Evolutionary conservation across 2,888 invertebrate genomes (phyloP), one percentile per base, ranked within the genome.

Genomic region (Enoplolaimus lenunculus): DNA sequence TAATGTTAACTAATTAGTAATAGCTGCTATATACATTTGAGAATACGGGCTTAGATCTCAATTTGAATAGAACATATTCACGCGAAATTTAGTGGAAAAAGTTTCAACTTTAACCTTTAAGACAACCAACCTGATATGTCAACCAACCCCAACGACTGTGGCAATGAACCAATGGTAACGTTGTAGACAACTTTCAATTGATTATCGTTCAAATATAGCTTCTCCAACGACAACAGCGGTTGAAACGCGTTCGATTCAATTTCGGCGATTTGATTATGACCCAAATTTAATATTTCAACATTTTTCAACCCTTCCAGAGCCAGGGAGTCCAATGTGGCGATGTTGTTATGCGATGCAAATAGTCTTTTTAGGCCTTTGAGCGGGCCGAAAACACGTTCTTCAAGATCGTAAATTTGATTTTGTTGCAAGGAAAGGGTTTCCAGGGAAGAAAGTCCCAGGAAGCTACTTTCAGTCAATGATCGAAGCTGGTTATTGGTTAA

Each of bases 261-360:
- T 65, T 45, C 70, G 21, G 45, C 69, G 59, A 76, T 68, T 29
- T 67, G 7, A 60, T 72, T 72, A 31, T 65, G 70, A 16, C 71
- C 71, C 69, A 79, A 68, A 66, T 73, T 75, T 31, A 80, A 70
- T 34, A 75, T 70, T 26, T 71, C 71, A 13, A 73, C 68, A 45
- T 73, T 74, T 68, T 7, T 68, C 28, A 72, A 31, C 1, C 66
- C 59, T 30, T 26, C 31, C 33, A 72, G 68, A 29, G 57, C 16
- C 33, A 33, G 26, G 26, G 60, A 35, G 1, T 57, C n/a, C 7
- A 72, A 16, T 2, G 3, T n/a, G 1, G 69, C 72, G 21, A 83
- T 74, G 1, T 76, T 73, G 73, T 84, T 84, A 73, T 79, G 75
- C 1, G 83, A 83, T 2, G 84, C 73, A 78, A 83, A 83, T 7